Conservation (phyloP, 2,797 vertebrate genomes). For the Phoeniculus purpureus region DNA sequence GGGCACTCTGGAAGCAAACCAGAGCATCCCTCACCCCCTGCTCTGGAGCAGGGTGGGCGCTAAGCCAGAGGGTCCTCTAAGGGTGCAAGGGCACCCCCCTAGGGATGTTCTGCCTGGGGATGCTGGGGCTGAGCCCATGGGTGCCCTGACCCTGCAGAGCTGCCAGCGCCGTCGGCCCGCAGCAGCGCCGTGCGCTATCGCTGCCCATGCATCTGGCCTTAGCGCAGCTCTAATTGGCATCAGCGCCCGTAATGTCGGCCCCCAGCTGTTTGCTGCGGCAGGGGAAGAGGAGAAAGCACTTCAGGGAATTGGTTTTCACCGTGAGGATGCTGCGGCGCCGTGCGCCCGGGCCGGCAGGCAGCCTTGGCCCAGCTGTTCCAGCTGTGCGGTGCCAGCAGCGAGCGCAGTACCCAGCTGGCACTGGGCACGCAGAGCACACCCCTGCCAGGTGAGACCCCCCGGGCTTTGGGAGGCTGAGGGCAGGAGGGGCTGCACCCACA, state of each 20-base stretch:
- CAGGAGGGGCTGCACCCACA: too few relatives aligned
- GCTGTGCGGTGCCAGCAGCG: not conserved
- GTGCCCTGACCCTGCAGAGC: not conserved
- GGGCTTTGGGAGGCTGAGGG: too few relatives aligned
- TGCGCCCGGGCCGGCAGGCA: not conserved
- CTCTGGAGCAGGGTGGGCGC: not conserved
- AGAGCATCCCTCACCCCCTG: not conserved
- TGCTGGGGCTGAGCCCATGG: not conserved
- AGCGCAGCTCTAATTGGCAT: not conserved
- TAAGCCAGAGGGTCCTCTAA: not conserved
- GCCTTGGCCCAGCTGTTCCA: not conserved
- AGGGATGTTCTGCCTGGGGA: not conserved
- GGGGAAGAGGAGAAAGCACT: conserved; percentile 23
- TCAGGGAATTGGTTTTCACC: not conserved
- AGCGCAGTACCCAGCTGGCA: not conserved
- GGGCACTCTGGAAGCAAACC: not conserved
- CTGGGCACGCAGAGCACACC: too few relatives aligned
- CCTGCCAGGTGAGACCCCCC: too few relatives aligned
- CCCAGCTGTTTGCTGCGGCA: conserved; percentile 43
- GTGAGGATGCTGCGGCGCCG: not conserved
- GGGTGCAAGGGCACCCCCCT: not conserved
- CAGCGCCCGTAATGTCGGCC: not conserved
- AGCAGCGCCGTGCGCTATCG: not conserved
- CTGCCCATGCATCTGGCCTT: not conserved
- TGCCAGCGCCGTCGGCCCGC: rapidly evolving